phyloP scores from a whole-genome alignment of 1,140 invertebrate species.

The Lasaia peninsularis region DNA sequence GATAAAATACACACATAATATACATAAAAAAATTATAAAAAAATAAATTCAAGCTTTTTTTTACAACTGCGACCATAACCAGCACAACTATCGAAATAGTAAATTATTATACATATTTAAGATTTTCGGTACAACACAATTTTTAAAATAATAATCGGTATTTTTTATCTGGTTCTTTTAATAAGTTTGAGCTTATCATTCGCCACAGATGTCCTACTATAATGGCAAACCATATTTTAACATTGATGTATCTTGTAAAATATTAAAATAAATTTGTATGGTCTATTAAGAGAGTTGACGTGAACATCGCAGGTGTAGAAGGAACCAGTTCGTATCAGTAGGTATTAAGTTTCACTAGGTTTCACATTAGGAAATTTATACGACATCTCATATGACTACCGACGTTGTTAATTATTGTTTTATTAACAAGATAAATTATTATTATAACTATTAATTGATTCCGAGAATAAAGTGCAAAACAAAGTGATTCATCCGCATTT shows the following conservation, averaged over 20 bases:
- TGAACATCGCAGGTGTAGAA: constrained; percentile 62
- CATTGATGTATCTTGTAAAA: constrained; percentile 39
- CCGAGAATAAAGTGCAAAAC: constrained; percentile 69
- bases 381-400: constrained; percentile 68
- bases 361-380: constrained; percentile 75
- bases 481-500: constrained; percentile 67
- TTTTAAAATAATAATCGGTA: no score
- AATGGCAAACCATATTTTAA: neutral
- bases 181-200: no score
- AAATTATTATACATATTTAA: no score
- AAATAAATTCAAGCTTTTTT: no score
- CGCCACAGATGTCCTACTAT: no score
- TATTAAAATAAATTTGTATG: constrained; percentile 52
- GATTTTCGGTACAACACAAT: no score
- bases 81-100: no score
- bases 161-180: no score
- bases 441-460: constrained; percentile 71
- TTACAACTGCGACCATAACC: no score
- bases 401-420: constrained; percentile 70
- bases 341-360: constrained; percentile 66
- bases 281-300: constrained; percentile 62
- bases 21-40: no score
- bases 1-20: no score
- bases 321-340: constrained; percentile 55
- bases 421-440: constrained; percentile 72